These are phyloP conservation scores for Gallinago nigripennis DNA, from an alignment of 2,797 vertebrate species.

Conservation along the genomic window DNA sequence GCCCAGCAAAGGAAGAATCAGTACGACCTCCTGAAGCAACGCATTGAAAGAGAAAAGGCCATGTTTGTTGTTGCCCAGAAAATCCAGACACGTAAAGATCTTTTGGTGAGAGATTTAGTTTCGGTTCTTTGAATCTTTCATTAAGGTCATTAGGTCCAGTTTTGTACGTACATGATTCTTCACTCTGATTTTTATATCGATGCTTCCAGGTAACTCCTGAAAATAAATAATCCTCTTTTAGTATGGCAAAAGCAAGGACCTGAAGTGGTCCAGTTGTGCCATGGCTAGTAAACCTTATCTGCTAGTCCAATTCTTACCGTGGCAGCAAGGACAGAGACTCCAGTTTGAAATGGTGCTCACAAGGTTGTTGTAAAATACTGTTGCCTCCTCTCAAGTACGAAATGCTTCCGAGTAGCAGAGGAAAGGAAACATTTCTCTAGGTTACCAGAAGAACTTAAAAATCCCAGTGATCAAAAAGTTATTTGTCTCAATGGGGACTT, in stretches of 20 bases:
- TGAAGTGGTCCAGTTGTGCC: not conserved
- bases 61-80: conserved; percentile 93
- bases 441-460: conserved; percentile 44
- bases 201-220: not conserved
- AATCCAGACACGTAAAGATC: conserved; percentile 93
- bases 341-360: not conserved
- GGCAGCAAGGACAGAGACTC: not conserved
- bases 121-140: not conserved
- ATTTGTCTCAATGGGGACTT: not conserved
- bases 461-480: not conserved
- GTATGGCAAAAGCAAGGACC: not conserved
- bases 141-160: not conserved
- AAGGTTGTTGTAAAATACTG: not conserved
- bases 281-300: not conserved
- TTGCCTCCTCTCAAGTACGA: not conserved
- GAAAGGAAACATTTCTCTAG: conserved; percentile 35
- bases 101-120: conserved; percentile 82
- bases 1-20: conserved; percentile 83
- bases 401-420: conserved; percentile 28
- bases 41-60: conserved; percentile 91
- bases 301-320: not conserved
- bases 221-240: not conserved
- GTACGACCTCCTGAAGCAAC: conserved; percentile 87
- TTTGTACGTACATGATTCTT: not conserved
- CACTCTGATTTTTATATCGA: not conserved